Conservation (phyloP, 2,888 invertebrate genomes). For the Mythimna loreyi region DNA sequence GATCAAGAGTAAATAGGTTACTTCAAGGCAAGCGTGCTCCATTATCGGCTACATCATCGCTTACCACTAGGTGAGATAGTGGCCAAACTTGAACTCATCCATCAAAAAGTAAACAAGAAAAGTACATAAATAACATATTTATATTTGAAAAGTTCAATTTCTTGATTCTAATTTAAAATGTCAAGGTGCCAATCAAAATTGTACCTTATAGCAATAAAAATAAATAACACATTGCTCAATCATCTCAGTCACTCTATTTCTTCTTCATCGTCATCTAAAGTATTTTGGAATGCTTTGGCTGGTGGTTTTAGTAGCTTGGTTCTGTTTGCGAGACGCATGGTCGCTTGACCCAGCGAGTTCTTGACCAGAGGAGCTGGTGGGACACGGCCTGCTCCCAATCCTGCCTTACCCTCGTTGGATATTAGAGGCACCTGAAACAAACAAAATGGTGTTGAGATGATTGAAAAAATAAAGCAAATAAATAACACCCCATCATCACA, state of each 20-base stretch:
- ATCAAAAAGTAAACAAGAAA: not conserved
- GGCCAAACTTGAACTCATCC: too few relatives aligned
- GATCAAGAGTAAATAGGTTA: too few relatives aligned
- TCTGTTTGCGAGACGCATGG: constrained; percentile 78
- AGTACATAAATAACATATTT: not conserved
- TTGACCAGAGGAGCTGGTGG: constrained; percentile 71
- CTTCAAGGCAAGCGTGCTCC: too few relatives aligned
- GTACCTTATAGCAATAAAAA: not conserved
- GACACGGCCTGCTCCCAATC: constrained; percentile 87
- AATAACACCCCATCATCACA: too few relatives aligned
- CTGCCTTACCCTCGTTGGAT: constrained; percentile 91
- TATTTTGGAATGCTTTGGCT: constrained; percentile 82
- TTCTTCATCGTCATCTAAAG: constrained; percentile 70
- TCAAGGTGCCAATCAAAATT: constrained; percentile 2
- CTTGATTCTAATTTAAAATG: not conserved
- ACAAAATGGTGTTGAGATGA: not conserved
- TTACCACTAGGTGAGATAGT: too few relatives aligned
- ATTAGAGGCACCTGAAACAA: constrained; percentile 91
- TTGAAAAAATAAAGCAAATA: too few relatives aligned
- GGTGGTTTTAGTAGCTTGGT: constrained; percentile 85
- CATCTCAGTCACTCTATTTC: constrained; percentile 71
- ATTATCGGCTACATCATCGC: too few relatives aligned
- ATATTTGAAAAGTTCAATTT: constrained; percentile 8
- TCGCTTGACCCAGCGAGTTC: constrained; percentile 78
- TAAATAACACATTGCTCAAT: constrained; percentile 9